Evolutionary conservation across 2,888 invertebrate genomes (phyloP), one percentile per base, ranked within the genome.

Genomic region (Polylopha cassiicola): DNA sequence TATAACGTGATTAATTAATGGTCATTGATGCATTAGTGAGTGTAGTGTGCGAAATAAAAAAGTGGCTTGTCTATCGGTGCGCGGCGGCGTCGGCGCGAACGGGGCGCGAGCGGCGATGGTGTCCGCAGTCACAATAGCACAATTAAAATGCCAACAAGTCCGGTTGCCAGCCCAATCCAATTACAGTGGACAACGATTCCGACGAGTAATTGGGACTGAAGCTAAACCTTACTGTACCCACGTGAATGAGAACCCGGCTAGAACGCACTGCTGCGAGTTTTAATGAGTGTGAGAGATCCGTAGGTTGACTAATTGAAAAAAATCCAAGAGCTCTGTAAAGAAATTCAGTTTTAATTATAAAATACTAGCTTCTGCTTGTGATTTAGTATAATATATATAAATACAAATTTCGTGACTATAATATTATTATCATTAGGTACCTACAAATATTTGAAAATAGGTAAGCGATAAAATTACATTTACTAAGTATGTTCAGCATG

Each of bases 101-200:
- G 62, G 55, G 50, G 60, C 66, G 63, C 70, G 65, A 67, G 68
- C 66, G 64, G 61, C 51, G 66, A 57, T 73, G 70, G 67, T 70
- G 74, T 77, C 67, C 69, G 65, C 67, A 79, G 78, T 84, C 84
- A 85, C 84, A 85, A 85, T 84, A 73, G 84, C 79, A 85, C 84
- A 85, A 85, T 85, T 85, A 85, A 85, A 85, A 84, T 84, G 82
- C 85, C 85, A 81, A 84, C 85, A 84, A 84, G 81, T 81, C 80
- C 73, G 66, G 73, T 77, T 71, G 80, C 82, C 78, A 72, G 74
- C 68, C 81, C 80, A 84, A 81, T 82, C 84, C 84, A 85, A 84
- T 85, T 84, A 84, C 80, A 76, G 74, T 70, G 77, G 77, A 82
- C 80, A 81, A 77, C 81, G 82, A 84, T 82, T 80, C 78, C 77